Conservation (phyloP, 2,888 invertebrate species). For the Stratiomys singularior region DNA sequence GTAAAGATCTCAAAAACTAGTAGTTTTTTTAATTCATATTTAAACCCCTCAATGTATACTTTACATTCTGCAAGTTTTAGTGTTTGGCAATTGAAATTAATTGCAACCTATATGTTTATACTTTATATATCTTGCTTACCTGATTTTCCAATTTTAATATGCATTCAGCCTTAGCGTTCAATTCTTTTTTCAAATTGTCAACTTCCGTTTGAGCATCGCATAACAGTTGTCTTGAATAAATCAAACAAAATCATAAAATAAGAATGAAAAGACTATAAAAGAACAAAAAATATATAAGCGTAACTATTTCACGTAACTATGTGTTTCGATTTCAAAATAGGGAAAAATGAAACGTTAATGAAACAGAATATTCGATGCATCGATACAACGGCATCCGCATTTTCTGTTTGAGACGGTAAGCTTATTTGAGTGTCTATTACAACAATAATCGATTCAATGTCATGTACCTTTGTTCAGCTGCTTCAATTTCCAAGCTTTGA, state of each 20-base stretch:
- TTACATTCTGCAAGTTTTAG: too few relatives aligned
- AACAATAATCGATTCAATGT: slow-evolving; percentile 28
- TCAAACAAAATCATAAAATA: slow-evolving; percentile 49
- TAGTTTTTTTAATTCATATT: too few relatives aligned
- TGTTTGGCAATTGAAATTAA: too few relatives aligned
- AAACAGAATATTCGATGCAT: slow-evolving; percentile 1
- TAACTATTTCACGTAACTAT: too few relatives aligned
- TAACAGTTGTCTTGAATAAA: slow-evolving; percentile 63
- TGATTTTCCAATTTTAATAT: slow-evolving; percentile 70
- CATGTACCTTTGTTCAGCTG: slow-evolving; percentile 72
- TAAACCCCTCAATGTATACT: too few relatives aligned
- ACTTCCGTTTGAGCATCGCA: slow-evolving; percentile 71
- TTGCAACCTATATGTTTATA: too few relatives aligned
- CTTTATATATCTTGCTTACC: slow-evolving; percentile 64
- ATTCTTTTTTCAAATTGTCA: slow-evolving; percentile 72
- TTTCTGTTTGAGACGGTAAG: neutral
- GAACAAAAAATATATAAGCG: neutral
- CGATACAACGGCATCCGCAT: slow-evolving; percentile 4
- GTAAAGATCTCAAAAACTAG: too few relatives aligned
- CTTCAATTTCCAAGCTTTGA: slow-evolving; percentile 81
- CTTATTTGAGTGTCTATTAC: neutral
- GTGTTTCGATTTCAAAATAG: slow-evolving; percentile 58
- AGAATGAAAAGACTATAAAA: neutral
- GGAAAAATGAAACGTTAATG: slow-evolving; percentile 54
- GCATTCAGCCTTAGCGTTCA: slow-evolving; percentile 68